Evolutionary conservation across 2,888 invertebrate species (phyloP).

Genomic region (Iphiclides podalirius): DNA sequence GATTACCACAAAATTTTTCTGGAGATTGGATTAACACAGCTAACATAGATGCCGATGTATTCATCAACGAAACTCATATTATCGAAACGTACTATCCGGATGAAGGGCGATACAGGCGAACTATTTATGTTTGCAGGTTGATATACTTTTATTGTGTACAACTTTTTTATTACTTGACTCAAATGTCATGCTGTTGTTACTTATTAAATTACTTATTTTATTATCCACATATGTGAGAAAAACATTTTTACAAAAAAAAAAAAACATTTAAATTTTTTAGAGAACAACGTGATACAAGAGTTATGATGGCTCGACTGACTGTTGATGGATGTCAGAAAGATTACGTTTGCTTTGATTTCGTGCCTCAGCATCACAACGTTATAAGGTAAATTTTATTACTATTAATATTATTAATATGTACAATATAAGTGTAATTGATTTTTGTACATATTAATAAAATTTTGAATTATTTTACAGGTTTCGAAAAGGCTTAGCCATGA

Average conservation of each 20-base stretch:
- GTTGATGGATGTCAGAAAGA: slow-evolving; percentile 98
- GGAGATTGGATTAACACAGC: slow-evolving; percentile 99
- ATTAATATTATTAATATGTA: too few species aligned
- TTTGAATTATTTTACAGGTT: slow-evolving; percentile 80
- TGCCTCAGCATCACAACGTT: slow-evolving; percentile 96
- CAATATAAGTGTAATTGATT: too few species aligned
- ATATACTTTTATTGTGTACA: neutral
- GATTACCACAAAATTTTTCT: slow-evolving; percentile 94
- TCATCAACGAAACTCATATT: slow-evolving; percentile 97
- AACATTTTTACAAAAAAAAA: too few species aligned
- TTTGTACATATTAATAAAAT: too few species aligned
- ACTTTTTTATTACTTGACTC: too few species aligned
- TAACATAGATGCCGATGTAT: slow-evolving; percentile 96
- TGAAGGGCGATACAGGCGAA: slow-evolving; percentile 90
- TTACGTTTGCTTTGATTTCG: slow-evolving; percentile 97
- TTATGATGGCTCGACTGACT: slow-evolving; percentile 97
- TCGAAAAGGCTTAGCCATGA: slow-evolving; percentile 92
- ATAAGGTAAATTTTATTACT: slow-evolving; percentile 76
- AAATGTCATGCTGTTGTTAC: too few species aligned
- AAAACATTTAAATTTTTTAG: slow-evolving; percentile 49
- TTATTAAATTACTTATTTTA: too few species aligned
- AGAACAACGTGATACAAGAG: slow-evolving; percentile 93
- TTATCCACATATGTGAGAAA: too few species aligned
- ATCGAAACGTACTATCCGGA: slow-evolving; percentile 97
- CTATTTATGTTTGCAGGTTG: slow-evolving; percentile 94